Conservation (phyloP, 2,113 vertebrate species). For the Nerophis ophidion region DNA sequence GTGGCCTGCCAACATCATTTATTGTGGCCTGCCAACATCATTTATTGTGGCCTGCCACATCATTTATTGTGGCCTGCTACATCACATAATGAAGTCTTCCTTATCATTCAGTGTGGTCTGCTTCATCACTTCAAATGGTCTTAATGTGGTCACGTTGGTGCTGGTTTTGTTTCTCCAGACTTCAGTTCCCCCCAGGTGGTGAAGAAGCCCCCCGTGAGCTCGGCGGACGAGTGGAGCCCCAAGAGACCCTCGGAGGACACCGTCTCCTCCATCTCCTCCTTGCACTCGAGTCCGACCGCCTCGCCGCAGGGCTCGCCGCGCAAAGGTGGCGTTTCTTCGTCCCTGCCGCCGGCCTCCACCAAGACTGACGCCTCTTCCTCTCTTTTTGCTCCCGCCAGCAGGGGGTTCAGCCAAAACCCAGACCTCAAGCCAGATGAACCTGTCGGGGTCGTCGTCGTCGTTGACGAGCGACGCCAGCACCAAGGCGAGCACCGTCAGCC, state of each 20-base stretch:
- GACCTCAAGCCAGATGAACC: constrained; percentile 79
- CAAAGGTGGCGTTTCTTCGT: constrained; percentile 74
- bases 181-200: constrained; percentile 76
- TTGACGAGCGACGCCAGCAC: constrained; percentile 82
- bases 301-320: constrained; percentile 88
- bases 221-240: constrained; percentile 75
- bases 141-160: too few species aligned
- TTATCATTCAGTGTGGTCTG: too few species aligned
- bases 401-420: constrained; percentile 74
- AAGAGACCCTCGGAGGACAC: constrained; percentile 83
- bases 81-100: too few species aligned
- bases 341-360: not conserved
- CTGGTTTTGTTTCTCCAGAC: constrained; percentile 52
- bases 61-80: too few species aligned
- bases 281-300: constrained; percentile 85
- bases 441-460: constrained; percentile 83
- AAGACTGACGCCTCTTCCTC: not conserved
- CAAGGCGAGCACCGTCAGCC: constrained; percentile 71
- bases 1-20: too few species aligned
- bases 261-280: constrained; percentile 78
- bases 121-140: too few species aligned
- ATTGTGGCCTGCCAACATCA: too few species aligned
- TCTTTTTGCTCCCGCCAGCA: constrained; percentile 50
- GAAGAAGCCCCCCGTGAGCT: constrained; percentile 74
- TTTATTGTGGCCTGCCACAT: too few species aligned